Percentiles rank a stretch among this genome's conserved stretches.
These are phyloP conservation scores for Musca vetustissima DNA, from an alignment of 1,140 invertebrate species.

Conservation along the genomic window DNA sequence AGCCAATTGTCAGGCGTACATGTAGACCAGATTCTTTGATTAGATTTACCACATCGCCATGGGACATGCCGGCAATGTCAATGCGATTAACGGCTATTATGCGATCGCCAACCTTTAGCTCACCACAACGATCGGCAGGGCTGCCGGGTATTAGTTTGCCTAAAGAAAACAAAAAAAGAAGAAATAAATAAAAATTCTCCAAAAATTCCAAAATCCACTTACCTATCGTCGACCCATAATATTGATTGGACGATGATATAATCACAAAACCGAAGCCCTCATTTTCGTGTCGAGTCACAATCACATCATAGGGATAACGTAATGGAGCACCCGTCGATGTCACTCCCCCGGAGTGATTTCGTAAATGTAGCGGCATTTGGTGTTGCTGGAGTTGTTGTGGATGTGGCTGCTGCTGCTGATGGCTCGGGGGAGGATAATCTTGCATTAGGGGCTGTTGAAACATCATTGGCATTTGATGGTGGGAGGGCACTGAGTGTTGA, in stretches of 20 bases:
- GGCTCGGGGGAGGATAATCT: not conserved
- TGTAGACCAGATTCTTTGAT: conserved; percentile 91
- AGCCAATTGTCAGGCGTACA: conserved; percentile 86
- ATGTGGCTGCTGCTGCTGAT: too few relatives aligned
- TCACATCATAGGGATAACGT: conserved; percentile 80
- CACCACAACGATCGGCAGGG: conserved; percentile 89
- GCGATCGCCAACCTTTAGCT: conserved; percentile 90
- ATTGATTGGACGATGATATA: conserved; percentile 87
- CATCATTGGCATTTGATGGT: conserved; percentile 12
- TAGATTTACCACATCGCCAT: conserved; percentile 94
- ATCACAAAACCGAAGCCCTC: conserved; percentile 99
- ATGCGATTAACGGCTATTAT: conserved; percentile 95
- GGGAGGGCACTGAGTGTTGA: not conserved
- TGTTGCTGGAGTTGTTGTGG: conserved; percentile 20
- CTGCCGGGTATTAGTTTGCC: conserved; percentile 92
- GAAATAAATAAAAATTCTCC: not conserved
- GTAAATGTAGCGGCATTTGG: conserved; percentile 33
- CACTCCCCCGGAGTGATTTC: conserved; percentile 29
- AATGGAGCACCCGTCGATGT: conserved; percentile 8
- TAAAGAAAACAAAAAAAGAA: conserved; percentile 49
- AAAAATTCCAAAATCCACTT: conserved; percentile 29
- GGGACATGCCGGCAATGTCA: conserved; percentile 88
- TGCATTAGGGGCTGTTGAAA: conserved; percentile 39
- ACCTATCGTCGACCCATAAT: conserved; percentile 86
- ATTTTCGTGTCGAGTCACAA: conserved; percentile 84